Evolutionary conservation across 2,113 vertebrate genomes (phyloP), one percentile per base, ranked within the genome.

Genomic region (Origma solitaria): DNA sequence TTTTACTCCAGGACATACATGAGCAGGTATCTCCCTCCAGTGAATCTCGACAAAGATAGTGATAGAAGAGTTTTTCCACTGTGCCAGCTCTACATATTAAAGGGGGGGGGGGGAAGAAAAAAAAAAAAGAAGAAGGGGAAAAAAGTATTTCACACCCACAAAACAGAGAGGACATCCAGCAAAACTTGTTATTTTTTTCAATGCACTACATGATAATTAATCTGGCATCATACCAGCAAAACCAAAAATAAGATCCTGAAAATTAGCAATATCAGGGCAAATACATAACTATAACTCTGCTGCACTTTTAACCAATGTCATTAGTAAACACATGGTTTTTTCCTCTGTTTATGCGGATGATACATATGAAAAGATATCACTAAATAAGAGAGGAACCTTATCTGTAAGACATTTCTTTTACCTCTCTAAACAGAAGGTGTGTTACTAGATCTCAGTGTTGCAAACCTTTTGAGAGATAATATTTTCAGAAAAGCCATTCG

Each of bases 401-500:
- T 42, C 7, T 44, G 5, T 20, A 60, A 80, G 31, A 37, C 11
- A 66, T 76, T 68, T 78, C 35, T 66, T 88, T 90, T 53, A 85
- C 49, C 37, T 70, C 23, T 88, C 88, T 92, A 96, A 35, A 70
- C 37, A 45, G 86, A 93, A 37, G 54, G n/a, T 1, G 18, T 38
- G 25, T 35, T 90, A 79, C 17, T 2, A 56, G 96, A 96, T 37
- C 6, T 81, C 50, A 44, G 1, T 9, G 12, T 6, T 11, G 37
- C 31, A 54, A 78, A 71, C 79, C 54, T 97, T 77, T 69, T 65
- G 45, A 72, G 42, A 73, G 77, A 60, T 30, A 98, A 11, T 66
- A 98, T 88, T 88, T 96, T 98, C 71, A 83, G 38, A 45, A 98
- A 99, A 87, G 98, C 98, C 95, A 98, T 98, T 84, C 97, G 97